These are phyloP conservation scores for Nasonia vitripennis DNA, from an alignment of 1,140 invertebrate genomes.

Conservation along the genomic window DNA sequence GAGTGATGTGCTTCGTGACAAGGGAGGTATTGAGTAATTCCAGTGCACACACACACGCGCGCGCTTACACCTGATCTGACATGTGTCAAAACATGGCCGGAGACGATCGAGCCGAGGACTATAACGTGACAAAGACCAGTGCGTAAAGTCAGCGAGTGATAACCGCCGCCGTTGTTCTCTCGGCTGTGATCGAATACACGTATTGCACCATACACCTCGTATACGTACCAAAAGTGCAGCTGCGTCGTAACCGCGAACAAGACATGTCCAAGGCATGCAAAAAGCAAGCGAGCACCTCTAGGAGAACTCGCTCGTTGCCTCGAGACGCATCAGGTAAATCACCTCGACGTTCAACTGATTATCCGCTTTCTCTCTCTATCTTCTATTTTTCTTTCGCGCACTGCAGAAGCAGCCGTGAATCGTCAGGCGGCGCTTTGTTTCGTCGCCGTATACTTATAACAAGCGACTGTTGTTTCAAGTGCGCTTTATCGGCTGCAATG, in stretches of 20 bases:
- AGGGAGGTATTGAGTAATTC: too few relatives aligned
- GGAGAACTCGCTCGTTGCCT: constrained; percentile 58
- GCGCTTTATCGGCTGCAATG: neutral
- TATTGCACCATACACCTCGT: neutral
- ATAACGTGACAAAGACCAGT: neutral
- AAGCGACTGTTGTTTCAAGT: neutral
- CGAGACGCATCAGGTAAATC: constrained; percentile 54
- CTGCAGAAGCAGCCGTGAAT: neutral
- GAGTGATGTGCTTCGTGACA: neutral
- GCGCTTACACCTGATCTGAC: too few relatives aligned
- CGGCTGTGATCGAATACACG: neutral
- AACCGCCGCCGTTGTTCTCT: neutral
- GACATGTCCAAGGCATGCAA: constrained; percentile 45
- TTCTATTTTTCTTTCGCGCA: neutral
- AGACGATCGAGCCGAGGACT: neutral
- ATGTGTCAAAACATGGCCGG: neutral
- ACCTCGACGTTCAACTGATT: neutral
- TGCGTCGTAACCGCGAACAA: neutral
- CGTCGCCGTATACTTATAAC: neutral
- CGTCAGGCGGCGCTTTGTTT: neutral
- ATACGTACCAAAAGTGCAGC: neutral
- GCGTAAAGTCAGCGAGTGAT: neutral
- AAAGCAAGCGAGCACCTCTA: constrained; percentile 44
- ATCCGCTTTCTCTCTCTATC: neutral
- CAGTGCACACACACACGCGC: too few relatives aligned